phyloP scores from a whole-genome alignment of 1,140 invertebrate genomes.

The Spodoptera frugiperda region DNA sequence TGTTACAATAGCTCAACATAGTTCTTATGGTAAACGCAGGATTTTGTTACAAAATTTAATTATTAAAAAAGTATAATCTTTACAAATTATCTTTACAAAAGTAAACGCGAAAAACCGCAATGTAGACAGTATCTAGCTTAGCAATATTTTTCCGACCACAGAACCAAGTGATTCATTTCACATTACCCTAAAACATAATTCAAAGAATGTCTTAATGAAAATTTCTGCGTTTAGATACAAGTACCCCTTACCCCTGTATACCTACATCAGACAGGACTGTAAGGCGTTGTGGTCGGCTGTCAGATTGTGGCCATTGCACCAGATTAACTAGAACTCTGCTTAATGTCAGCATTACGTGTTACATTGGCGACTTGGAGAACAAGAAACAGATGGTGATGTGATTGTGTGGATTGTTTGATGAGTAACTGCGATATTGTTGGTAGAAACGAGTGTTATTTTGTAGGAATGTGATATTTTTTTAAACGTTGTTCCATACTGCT shows the following conservation, averaged over 20 bases:
- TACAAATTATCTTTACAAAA: no score
- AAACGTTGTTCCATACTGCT: no score
- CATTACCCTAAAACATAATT: background rate
- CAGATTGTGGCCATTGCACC: slow-evolving; percentile 67
- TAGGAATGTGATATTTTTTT: no score
- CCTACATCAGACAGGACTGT: slow-evolving; percentile 16
- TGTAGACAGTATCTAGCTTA: no score
- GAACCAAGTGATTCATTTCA: background rate
- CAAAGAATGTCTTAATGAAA: background rate
- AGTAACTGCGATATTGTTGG: background rate
- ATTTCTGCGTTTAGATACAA: background rate
- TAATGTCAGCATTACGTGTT: slow-evolving; percentile 51
- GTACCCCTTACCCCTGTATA: background rate
- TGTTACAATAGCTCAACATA: no score
- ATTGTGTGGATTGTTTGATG: background rate
- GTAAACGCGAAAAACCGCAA: no score
- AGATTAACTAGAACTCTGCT: slow-evolving; percentile 64
- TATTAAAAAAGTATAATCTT: no score
- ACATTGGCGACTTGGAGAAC: background rate
- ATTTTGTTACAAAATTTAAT: no score
- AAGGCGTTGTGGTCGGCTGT: slow-evolving; percentile 59
- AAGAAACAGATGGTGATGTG: background rate
- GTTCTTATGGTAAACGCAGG: no score
- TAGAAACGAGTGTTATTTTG: no score
- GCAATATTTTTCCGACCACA: no score